These are phyloP conservation scores for Siniperca scherzeri DNA, from an alignment of 2,797 vertebrate species.

Conservation along the genomic window DNA sequence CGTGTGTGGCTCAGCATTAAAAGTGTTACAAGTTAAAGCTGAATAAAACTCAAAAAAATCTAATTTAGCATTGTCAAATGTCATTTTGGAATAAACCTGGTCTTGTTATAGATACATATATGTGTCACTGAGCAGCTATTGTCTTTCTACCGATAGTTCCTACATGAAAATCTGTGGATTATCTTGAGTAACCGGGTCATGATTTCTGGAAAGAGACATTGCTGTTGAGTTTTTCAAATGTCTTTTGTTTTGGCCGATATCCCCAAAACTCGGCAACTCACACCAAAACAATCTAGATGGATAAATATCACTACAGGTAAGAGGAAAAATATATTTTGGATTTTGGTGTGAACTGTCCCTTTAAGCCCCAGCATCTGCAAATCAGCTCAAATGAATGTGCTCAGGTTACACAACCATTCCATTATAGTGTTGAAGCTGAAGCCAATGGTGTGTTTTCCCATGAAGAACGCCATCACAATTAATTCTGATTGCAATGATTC, in stretches of 20 bases:
- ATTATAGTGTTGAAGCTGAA: conserved; percentile 61
- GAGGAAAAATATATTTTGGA: no score
- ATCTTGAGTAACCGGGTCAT: no score
- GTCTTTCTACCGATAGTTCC: no score
- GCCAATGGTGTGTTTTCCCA: conserved; percentile 54
- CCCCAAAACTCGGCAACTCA: no score
- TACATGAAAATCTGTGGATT: no score
- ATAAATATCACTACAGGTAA: no score
- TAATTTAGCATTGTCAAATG: neutral
- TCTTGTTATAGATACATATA: neutral
- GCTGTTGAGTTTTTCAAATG: no score
- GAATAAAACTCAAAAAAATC: neutral
- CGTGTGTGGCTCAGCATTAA: neutral
- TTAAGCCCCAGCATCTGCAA: conserved; percentile 28
- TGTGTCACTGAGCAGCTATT: neutral
- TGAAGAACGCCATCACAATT: conserved; percentile 60
- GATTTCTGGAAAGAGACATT: no score
- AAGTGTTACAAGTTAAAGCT: neutral
- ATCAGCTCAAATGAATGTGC: conserved; percentile 52
- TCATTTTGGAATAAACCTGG: neutral
- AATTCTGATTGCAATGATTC: conserved; percentile 79
- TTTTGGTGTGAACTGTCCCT: no score
- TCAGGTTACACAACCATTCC: conserved; percentile 66
- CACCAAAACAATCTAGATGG: no score
- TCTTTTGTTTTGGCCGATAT: no score